Evolutionary conservation across 2,888 invertebrate genomes (phyloP), one percentile per base, ranked within the genome.

Genomic region (Ypsolopha scabrella): DNA sequence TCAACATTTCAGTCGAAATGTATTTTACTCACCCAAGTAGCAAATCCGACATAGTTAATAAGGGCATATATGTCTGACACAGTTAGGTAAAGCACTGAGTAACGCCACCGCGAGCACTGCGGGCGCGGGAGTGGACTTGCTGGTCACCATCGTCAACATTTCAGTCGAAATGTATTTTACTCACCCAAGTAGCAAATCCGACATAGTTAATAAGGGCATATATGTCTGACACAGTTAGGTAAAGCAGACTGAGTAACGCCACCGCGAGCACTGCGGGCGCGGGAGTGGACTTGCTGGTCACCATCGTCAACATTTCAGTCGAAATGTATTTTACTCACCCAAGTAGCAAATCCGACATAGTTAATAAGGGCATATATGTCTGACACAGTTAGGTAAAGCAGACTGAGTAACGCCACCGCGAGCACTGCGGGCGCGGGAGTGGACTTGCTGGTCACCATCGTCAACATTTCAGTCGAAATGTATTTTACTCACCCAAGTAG

Each of bases 1-100:
- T 97, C 55, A 99, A 85, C 71, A 98, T 91, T 83, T 94, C 94
- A 0, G 99, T n/a, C n/a, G n/a, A n/a, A n/a, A n/a, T n/a, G n/a
- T n/a, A 24, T 24, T 3, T 24, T 55, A 78, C 90, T 79, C 72
- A 96, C 95, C 96, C 96, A 97, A 41, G 96, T 96, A 46, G 96
- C 96, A 71, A 97, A 97, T 57, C 97, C 96, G 41, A 99, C 99
- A 82, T 99, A 99, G 87, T 98, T 98, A 73, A 99, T 99, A 49
- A 99, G 90, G 8, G 94, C 94, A 74, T 93, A 94, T 62, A 99
- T 97, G 75, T 99, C 95, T 0, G 96, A 96, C 6, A 96, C 96
- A 8, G 94, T 93, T 64, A 99, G 90, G 79, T 99, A 99, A 53
- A 95, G 67, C 83, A 0, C 90, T 0, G 98, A 98, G 88, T 41